These are phyloP conservation scores for Xerus rutilus DNA, from an alignment of 2,797 vertebrate genomes.

Conservation along the genomic window DNA sequence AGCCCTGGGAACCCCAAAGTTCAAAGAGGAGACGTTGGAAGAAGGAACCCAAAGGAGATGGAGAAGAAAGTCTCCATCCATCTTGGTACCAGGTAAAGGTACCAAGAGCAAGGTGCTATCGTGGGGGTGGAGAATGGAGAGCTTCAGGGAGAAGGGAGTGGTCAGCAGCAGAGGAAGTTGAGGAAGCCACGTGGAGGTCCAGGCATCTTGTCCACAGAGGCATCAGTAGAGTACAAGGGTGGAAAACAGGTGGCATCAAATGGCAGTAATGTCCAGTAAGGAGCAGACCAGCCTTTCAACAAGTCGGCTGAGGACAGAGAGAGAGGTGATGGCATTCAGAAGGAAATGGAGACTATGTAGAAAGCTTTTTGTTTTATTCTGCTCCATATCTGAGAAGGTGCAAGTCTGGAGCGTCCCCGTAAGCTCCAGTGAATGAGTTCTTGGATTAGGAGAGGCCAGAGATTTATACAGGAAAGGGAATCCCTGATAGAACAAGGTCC, in stretches of 20 bases:
- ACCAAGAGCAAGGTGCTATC: background rate
- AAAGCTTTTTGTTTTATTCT: slow-evolving; percentile 2
- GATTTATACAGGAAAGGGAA: background rate
- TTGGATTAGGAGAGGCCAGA: background rate
- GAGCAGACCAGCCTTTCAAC: background rate
- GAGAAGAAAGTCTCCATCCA: background rate
- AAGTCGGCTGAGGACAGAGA: background rate
- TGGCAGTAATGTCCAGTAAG: background rate
- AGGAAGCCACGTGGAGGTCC: background rate
- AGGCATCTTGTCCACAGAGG: background rate
- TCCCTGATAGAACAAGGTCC: background rate
- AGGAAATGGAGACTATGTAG: background rate
- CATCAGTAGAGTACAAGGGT: background rate
- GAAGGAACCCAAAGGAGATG: background rate
- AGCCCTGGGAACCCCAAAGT: background rate
- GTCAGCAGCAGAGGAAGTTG: background rate
- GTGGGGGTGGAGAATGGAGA: background rate
- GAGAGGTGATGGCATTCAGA: background rate
- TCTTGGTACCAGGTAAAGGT: background rate
- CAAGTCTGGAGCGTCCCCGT: background rate
- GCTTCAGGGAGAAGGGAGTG: background rate
- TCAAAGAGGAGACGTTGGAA: background rate
- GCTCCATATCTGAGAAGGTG: background rate
- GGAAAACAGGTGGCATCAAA: background rate
- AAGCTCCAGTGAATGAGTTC: background rate